Conservation (phyloP, 2,888 invertebrate species). For the Leptothorax acervorum region DNA sequence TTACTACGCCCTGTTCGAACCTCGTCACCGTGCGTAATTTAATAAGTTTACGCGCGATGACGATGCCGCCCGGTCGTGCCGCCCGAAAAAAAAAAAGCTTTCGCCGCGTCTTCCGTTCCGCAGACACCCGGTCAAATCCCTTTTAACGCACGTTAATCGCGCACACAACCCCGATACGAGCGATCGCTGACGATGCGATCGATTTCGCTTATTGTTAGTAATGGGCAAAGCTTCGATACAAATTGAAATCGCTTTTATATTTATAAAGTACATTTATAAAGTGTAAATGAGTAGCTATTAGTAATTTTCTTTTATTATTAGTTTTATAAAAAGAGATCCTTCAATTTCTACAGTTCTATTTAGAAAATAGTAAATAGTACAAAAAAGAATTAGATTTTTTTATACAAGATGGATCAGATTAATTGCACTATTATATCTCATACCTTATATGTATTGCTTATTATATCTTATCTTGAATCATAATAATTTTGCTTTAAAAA, state of each 20-base stretch:
- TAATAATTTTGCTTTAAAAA: background rate
- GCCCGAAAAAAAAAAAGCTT: slow-evolving; percentile 32
- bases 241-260: background rate
- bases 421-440: background rate
- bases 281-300: background rate
- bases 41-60: slow-evolving; percentile 64
- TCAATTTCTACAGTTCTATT: background rate
- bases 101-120: slow-evolving; percentile 27
- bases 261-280: background rate
- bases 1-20: slow-evolving; percentile 69
- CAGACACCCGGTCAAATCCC: slow-evolving; percentile 10
- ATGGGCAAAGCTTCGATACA: background rate
- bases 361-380: background rate
- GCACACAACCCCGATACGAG: slow-evolving; percentile 26
- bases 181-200: slow-evolving; percentile 20
- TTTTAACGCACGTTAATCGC: slow-evolving; percentile 47
- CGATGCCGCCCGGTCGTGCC: slow-evolving; percentile 34
- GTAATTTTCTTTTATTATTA: background rate
- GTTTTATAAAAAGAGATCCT: background rate
- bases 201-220: background rate
- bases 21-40: slow-evolving; percentile 71
- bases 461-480: background rate
- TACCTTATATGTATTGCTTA: no score
- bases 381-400: background rate
- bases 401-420: background rate